Base-by-base conservation (phyloP, 2,888 invertebrate species). In the Clanis bilineata region DNA sequence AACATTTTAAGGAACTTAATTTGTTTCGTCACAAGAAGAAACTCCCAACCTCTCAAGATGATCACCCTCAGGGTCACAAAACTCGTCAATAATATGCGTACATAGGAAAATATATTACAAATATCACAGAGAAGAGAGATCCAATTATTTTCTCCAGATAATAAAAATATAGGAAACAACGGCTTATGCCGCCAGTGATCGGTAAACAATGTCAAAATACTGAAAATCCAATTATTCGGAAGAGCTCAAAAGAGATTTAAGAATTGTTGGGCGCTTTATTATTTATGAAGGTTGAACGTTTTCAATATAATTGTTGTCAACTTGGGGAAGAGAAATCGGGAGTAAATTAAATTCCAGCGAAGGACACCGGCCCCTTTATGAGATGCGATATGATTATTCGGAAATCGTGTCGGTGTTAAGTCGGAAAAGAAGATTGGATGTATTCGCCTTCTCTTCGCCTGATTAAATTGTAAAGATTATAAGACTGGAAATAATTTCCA, bases 271-370 rank as follows among this genome's bases (percentile, higher is more conserved):
- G 67, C 66, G 63, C 67, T 72, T 73, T 73, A 72, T 75, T 77
- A 76, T 78, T 73, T 72, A 76, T 72, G 68, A 71, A 72, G 66
- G 66, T 70, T 68, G 64, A 73, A 69, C 63, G 67, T 74, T 79
- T 71, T 68, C 69, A 72, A 56, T 44, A 78, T 79, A 73, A 76
- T 77, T 77, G 71, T 76, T 75, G 77, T 78, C 74, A 73, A 73
- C 69, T 73, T 66, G 28, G 56, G 64, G 62, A 57, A 65, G 64
- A 66, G 63, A 60, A 66, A 66, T 72, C 61, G 64, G 64, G 62
- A 61, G 62, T 67, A 71, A 74, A 79, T 78, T 75, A 72, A 75
- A 77, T 78, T 77, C 71, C 66, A 62, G 55, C 62, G 51, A 65
- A 70, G 66, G 54, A 59, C 60, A 58, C 43, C 62, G 47, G 58